Base-by-base conservation (phyloP, 1,140 invertebrate genomes). In the Propsilocerus akamusi region DNA sequence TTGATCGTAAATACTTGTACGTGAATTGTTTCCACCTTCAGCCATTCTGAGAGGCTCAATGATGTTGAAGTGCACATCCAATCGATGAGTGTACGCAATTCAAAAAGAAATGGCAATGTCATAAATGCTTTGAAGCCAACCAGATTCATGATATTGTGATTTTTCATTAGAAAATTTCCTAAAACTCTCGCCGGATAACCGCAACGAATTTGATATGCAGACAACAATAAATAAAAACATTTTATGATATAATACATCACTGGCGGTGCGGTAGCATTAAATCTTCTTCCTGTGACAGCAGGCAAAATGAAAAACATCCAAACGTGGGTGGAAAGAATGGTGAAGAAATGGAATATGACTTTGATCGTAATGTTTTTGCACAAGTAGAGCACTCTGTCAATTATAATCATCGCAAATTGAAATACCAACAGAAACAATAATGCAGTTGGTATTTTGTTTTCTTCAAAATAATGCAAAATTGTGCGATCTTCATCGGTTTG, bases 51-150 rank as follows among this genome's bases (percentile, higher is more conserved):
- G 23, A 97, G 72, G 0, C 87, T 85, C 82, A 98, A 90, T 1
- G 90, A 93, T 0, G 93, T 96, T 59, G 96, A 89, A 0, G 93
- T 97, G 89, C 91, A 96, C 60, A 97, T 93, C 90, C 94, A 98
- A 65, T 98, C 94, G 87, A 97, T 97, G 0, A 95, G 72, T 4
- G 89, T 85, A 49, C 94, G 73, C 51, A 97, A 69, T 66, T 97
- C 94, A 64, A 95, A 92, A 8, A 98, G 67, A 65, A 97, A 97
- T n/a, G 94, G 94, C 23, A 97, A 77, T 1, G 11, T 1, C 17
- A 41, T 17, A 41, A 41, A 41, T 41, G 22, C 10, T 41, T 17
- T 41, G 59, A 96, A 97, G 5, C 91, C 69, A 53, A 87, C 76
- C 69, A 91, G 84, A 68, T 97, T 96, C 48, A 95, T 66, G 60